These are phyloP conservation scores for Nothoprocta perdicaria DNA, from an alignment of 2,113 vertebrate genomes.

Conservation along the genomic window DNA sequence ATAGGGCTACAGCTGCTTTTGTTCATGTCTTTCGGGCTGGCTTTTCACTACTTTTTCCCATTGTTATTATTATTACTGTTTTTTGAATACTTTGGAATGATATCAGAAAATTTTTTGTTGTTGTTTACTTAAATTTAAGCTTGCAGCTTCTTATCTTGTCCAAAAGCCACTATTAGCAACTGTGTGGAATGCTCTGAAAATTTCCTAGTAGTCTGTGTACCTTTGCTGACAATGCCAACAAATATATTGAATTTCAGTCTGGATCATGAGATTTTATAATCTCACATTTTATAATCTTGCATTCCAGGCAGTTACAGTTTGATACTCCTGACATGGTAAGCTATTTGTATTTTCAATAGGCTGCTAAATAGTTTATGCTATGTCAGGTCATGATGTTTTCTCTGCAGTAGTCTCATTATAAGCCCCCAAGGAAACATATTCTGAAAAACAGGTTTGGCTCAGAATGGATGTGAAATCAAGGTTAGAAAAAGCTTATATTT, in stretches of 20 bases:
- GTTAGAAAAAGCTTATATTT: not conserved
- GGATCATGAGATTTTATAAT: conserved; percentile 19
- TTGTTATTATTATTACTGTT: not conserved
- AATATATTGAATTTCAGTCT: conserved; percentile 44
- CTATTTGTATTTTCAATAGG: conserved; percentile 54
- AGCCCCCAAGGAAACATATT: conserved; percentile 50
- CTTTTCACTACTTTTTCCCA: conserved; percentile 12
- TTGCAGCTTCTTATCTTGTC: not conserved
- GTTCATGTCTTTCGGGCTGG: conserved; percentile 8
- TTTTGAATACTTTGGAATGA: not conserved
- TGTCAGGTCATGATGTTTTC: conserved; percentile 49
- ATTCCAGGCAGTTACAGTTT: conserved; percentile 43
- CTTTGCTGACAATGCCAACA: conserved; percentile 43
- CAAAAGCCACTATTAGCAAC: not conserved
- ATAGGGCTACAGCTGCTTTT: not conserved
- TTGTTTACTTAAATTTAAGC: conserved; percentile 50
- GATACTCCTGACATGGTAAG: conserved; percentile 21
- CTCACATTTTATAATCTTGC: conserved; percentile 34
- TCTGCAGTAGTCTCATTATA: conserved; percentile 49
- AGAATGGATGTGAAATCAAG: conserved; percentile 44
- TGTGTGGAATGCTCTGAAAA: not conserved
- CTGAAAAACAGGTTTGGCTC: conserved; percentile 53
- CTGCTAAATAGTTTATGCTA: conserved; percentile 49
- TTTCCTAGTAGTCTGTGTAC: conserved; percentile 15
- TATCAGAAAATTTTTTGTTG: not conserved